phyloP scores from a whole-genome alignment of 2,113 vertebrate genomes.

The Abramis brama region DNA sequence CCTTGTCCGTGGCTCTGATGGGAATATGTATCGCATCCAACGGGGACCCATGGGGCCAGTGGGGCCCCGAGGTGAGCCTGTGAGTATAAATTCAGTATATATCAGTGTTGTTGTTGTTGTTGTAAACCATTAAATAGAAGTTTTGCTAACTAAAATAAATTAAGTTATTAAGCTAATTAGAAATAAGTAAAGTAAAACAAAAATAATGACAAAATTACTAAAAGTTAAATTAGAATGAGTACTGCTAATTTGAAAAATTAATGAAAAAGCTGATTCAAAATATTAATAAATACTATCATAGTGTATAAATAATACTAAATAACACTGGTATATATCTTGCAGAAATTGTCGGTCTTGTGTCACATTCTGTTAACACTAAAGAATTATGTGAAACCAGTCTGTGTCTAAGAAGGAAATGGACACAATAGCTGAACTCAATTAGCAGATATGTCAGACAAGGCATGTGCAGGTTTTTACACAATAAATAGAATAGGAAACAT shows the following conservation, averaged over 20 bases:
- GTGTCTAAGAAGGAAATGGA: not conserved
- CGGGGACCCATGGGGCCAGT: constrained; percentile 72
- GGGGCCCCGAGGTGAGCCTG: constrained; percentile 73
- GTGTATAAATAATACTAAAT: not conserved
- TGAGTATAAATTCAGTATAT: constrained; percentile 30
- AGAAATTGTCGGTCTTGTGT: not conserved
- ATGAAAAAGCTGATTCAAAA: not conserved
- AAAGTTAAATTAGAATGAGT: too few relatives aligned
- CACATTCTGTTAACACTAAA: not conserved
- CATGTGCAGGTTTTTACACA: not conserved
- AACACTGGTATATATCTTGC: not conserved
- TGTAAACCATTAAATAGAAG: not conserved
- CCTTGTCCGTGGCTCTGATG: constrained; percentile 47
- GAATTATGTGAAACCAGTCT: not conserved
- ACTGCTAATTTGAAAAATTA: too few relatives aligned
- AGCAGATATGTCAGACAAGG: not conserved
- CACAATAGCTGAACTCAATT: not conserved
- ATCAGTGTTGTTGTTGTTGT: not conserved
- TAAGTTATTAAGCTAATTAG: too few relatives aligned
- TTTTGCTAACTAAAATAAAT: not conserved
- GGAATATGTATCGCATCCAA: constrained; percentile 61
- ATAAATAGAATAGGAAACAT: not conserved
- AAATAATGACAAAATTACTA: too few relatives aligned
- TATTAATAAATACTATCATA: not conserved
- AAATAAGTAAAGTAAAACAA: too few relatives aligned